Percentiles rank a stretch among this genome's conserved stretches.
Conservation (phyloP, 2,888 invertebrate genomes). For the Euzophera pinguis region DNA sequence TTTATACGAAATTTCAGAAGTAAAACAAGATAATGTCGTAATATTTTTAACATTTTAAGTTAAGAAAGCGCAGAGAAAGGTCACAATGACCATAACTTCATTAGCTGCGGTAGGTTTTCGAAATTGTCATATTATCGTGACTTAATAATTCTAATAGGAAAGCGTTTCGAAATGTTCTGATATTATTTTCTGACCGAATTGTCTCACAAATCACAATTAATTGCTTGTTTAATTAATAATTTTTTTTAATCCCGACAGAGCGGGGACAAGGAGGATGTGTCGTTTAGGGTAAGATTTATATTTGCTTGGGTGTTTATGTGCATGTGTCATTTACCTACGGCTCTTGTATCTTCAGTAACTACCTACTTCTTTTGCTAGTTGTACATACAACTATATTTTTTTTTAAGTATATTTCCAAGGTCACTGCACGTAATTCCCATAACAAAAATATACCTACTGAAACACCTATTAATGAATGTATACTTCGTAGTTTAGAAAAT, state of each 20-base stretch:
- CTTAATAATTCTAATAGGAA: background rate
- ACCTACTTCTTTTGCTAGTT: background rate
- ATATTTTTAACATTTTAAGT: background rate
- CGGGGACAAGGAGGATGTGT: constrained; percentile 3
- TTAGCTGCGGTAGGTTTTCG: constrained; percentile 2
- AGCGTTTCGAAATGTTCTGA: constrained; percentile 1
- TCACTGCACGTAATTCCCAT: background rate
- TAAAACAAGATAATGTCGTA: too few species aligned
- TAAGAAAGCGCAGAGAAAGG: constrained; percentile 9
- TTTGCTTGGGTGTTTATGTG: constrained; percentile 8
- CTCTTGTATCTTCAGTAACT: background rate
- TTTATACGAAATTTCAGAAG: too few species aligned
- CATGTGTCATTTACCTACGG: background rate
- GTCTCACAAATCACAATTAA: too few species aligned
- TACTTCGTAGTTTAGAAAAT: too few species aligned
- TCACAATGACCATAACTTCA: background rate
- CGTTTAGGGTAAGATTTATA: constrained; percentile 9
- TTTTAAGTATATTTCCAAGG: background rate
- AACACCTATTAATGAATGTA: background rate
- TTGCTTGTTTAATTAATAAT: background rate
- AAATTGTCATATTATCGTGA: background rate
- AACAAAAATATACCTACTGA: background rate
- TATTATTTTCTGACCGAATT: too few species aligned
- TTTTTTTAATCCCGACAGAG: constrained; percentile 6
- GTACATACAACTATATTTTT: background rate